Conservation (phyloP, 2,113 vertebrate genomes). For the Andinoacara biseriatus region DNA sequence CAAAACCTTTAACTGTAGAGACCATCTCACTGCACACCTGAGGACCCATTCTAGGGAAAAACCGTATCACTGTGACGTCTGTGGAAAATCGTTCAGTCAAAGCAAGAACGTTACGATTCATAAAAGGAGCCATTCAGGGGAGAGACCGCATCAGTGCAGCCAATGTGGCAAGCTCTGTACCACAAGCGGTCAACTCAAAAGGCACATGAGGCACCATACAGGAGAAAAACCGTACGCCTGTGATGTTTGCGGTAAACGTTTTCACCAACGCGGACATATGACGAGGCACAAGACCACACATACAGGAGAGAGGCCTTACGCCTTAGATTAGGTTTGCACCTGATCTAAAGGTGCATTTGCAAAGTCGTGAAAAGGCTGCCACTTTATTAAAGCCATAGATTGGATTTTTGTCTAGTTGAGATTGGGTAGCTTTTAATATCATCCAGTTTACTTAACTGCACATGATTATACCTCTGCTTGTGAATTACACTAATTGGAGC, state of each 20-base stretch:
- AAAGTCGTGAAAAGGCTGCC: not conserved
- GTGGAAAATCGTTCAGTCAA: constrained; percentile 43
- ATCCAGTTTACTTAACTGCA: not conserved
- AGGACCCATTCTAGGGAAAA: constrained; percentile 46
- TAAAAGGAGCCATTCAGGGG: constrained; percentile 37
- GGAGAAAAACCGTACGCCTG: constrained; percentile 41
- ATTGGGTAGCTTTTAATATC: not conserved
- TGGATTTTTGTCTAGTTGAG: not conserved
- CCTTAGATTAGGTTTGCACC: constrained; percentile 34
- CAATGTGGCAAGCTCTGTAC: constrained; percentile 43
- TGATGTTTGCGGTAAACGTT: constrained; percentile 43
- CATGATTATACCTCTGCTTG: not conserved
- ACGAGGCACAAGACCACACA: constrained; percentile 30
- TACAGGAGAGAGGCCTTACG: constrained; percentile 21
- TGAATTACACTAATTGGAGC: too few relatives aligned
- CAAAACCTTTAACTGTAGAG: constrained; percentile 20
- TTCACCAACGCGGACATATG: constrained; percentile 33
- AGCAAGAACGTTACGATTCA: constrained; percentile 46
- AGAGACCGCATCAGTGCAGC: constrained; percentile 26
- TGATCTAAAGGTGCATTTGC: constrained; percentile 5
- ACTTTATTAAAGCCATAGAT: not conserved
- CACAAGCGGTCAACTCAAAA: constrained; percentile 32
- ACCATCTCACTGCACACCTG: constrained; percentile 27
- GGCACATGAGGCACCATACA: constrained; percentile 45
- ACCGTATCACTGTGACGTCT: not conserved